phyloP scores from a whole-genome alignment of 2,888 invertebrate species.

The Siphlonurus alternatus region DNA sequence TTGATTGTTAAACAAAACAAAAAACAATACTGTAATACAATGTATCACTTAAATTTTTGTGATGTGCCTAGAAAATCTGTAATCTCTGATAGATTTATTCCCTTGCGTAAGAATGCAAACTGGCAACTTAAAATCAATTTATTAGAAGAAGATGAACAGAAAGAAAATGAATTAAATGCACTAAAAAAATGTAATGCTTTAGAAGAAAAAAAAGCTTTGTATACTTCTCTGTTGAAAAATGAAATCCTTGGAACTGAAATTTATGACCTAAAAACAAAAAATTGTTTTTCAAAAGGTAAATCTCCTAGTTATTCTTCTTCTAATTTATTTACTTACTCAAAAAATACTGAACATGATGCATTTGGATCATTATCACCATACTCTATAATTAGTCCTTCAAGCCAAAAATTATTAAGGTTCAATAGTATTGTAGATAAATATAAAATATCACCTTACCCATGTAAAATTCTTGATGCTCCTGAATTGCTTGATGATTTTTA shows the following conservation, averaged over 20 bases:
- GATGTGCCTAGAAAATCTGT: too few relatives aligned
- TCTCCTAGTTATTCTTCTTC: neutral
- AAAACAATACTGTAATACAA: too few relatives aligned
- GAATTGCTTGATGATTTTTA: neutral
- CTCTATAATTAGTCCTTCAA: neutral
- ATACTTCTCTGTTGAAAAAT: neutral
- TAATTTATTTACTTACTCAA: neutral
- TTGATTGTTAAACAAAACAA: too few relatives aligned
- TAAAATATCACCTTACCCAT: neutral
- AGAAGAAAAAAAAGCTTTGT: neutral
- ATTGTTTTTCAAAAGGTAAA: neutral
- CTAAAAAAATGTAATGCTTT: neutral
- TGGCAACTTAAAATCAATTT: neutral
- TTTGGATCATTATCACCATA: neutral
- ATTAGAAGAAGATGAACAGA: neutral
- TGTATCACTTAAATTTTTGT: too few relatives aligned
- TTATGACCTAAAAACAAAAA: neutral
- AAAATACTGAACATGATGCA: too few relatives aligned
- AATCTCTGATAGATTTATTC: neutral
- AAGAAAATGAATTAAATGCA: neutral
- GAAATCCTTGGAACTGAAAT: neutral
- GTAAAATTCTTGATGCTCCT: neutral
- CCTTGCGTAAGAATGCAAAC: neutral
- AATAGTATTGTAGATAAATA: neutral
- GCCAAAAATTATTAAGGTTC: neutral